These are phyloP conservation scores for Sebastes trivittatus DNA, from an alignment of 2,797 vertebrate genomes.

Conservation along the genomic window DNA sequence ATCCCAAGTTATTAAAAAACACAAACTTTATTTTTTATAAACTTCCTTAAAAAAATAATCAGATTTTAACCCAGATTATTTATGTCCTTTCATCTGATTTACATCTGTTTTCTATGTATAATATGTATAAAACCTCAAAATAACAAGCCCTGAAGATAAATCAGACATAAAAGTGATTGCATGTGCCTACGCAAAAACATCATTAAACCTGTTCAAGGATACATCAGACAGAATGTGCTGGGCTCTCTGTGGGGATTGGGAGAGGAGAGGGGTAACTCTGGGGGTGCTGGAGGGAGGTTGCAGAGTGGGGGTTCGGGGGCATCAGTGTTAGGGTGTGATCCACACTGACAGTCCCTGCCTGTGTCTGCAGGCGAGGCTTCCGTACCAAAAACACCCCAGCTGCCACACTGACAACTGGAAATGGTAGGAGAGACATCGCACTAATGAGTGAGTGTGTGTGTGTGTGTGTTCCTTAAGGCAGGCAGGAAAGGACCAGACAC, in stretches of 20 bases:
- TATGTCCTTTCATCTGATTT: neutral
- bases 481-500: neutral
- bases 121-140: neutral
- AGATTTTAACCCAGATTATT: neutral
- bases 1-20: neutral
- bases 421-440: conserved; percentile 69
- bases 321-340: conserved; percentile 58
- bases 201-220: conserved; percentile 4
- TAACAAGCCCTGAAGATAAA: neutral
- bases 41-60: neutral
- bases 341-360: conserved; percentile 66
- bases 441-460: conserved; percentile 68
- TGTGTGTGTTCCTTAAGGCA: conserved; percentile 20
- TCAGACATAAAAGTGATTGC: neutral
- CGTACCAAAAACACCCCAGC: conserved; percentile 54
- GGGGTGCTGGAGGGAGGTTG: neutral
- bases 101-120: neutral
- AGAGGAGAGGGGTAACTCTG: neutral
- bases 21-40: neutral
- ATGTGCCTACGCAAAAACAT: neutral
- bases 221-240: neutral
- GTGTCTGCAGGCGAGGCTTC: conserved; percentile 60
- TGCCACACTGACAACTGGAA: conserved; percentile 77
- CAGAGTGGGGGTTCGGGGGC: neutral
- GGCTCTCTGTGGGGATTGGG: neutral